phyloP scores from a whole-genome alignment of 2,797 vertebrate species.

The Pristis pectinata region DNA sequence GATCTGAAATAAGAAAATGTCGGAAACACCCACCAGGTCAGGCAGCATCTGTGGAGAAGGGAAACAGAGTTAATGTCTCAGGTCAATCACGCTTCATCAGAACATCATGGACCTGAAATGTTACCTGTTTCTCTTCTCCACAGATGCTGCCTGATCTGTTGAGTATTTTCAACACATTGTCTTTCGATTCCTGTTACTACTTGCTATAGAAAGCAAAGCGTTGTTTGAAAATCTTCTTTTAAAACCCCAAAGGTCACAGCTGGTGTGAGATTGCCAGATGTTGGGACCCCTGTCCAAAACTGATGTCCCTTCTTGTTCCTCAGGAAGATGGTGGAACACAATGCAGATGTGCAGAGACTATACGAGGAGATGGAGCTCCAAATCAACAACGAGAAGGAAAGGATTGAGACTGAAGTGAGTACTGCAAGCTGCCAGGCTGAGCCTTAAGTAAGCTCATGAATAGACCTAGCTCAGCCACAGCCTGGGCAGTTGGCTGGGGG shows the following conservation, averaged over 20 bases:
- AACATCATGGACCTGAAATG: no score
- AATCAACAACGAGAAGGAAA: conserved; percentile 51
- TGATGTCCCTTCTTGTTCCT: background rate
- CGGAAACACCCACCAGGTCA: no score
- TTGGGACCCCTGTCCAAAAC: background rate
- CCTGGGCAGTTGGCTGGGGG: background rate
- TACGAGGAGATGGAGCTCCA: conserved; percentile 60
- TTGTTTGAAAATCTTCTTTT: background rate
- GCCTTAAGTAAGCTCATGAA: background rate
- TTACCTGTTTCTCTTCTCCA: no score
- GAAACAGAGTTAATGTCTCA: no score
- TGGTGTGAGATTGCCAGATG: background rate
- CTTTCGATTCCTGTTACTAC: background rate
- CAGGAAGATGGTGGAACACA: conserved; percentile 56
- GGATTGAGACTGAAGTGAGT: conserved; percentile 53
- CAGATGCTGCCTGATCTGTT: no score
- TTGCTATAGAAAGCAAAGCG: background rate
- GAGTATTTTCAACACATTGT: no score
- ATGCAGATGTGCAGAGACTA: conserved; percentile 54
- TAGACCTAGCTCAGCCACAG: background rate
- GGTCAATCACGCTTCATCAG: no score
- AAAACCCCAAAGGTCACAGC: background rate
- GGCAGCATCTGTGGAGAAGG: no score
- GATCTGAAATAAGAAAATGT: no score
- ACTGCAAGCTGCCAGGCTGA: background rate